These are phyloP conservation scores for Psettodes erumei DNA, from an alignment of 2,113 vertebrate species.

Conservation along the genomic window DNA sequence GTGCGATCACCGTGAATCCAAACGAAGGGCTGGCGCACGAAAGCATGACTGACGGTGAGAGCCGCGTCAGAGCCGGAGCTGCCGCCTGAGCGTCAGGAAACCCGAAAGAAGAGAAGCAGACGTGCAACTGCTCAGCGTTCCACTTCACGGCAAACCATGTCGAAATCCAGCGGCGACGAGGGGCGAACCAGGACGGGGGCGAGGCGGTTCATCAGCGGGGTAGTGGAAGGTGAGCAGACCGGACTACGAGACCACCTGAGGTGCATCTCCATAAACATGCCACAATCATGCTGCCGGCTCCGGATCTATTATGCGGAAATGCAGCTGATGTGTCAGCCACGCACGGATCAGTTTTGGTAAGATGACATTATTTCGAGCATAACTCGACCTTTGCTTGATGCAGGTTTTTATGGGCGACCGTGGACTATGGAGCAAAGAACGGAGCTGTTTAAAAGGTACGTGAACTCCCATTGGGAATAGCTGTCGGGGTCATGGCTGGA, in stretches of 20 bases:
- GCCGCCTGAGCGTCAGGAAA: neutral
- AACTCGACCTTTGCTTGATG: constrained; percentile 70
- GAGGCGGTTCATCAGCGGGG: constrained; percentile 90
- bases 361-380: neutral
- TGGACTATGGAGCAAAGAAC: constrained; percentile 99
- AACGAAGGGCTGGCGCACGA: neutral
- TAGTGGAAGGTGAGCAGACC: constrained; percentile 91
- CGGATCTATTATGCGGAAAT: neutral
- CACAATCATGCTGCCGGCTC: neutral
- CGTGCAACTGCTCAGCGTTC: neutral
- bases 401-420: constrained; percentile 98
- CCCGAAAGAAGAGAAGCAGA: neutral
- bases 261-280: too few relatives aligned
- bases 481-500: neutral
- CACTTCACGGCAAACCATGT: constrained; percentile 52
- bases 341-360: neutral
- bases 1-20: neutral
- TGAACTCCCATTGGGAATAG: neutral
- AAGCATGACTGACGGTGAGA: neutral
- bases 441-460: constrained; percentile 94
- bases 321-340: neutral
- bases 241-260: too few relatives aligned
- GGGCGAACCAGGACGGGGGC: constrained; percentile 18
- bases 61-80: neutral
- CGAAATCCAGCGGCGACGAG: constrained; percentile 27